Evolutionary conservation across 1,140 invertebrate species (phyloP).

Genomic region (Octopus sinensis): DNA sequence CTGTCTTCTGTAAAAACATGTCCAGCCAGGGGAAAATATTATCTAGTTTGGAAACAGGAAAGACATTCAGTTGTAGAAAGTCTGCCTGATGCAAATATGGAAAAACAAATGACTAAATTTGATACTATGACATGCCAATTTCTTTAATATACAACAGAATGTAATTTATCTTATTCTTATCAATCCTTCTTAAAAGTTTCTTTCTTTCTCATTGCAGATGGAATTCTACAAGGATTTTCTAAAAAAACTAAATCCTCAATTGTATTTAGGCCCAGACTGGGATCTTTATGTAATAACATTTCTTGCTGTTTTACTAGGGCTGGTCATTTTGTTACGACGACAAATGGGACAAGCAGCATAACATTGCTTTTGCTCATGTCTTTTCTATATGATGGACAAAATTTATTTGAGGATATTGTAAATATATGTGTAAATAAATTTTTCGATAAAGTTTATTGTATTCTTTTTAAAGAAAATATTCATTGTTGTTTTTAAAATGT

Average conservation of each 20-base stretch:
- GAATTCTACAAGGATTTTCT: slow-evolving; percentile 65
- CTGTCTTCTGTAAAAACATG: too few species aligned
- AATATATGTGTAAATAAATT: slow-evolving; percentile 4
- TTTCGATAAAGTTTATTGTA: too few species aligned
- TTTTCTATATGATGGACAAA: not conserved
- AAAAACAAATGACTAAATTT: too few species aligned
- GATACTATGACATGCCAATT: not conserved
- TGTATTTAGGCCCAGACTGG: slow-evolving; percentile 81
- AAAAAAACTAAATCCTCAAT: slow-evolving; percentile 64
- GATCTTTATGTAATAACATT: slow-evolving; percentile 86
- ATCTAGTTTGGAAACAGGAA: too few species aligned
- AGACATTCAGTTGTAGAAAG: too few species aligned
- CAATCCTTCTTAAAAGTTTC: not conserved
- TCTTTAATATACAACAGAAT: not conserved
- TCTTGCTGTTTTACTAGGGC: slow-evolving; percentile 76
- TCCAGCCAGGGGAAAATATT: too few species aligned
- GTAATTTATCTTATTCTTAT: not conserved
- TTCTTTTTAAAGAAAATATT: too few species aligned
- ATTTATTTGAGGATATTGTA: not conserved
- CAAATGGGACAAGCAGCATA: slow-evolving; percentile 25
- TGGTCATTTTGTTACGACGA: slow-evolving; percentile 60
- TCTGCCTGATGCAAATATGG: not conserved
- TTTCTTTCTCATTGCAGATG: slow-evolving; percentile 58
- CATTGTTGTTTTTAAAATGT: too few species aligned
- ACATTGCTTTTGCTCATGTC: not conserved